These are phyloP conservation scores for Piprites chloris DNA, from an alignment of 2,113 vertebrate species.

Conservation along the genomic window DNA sequence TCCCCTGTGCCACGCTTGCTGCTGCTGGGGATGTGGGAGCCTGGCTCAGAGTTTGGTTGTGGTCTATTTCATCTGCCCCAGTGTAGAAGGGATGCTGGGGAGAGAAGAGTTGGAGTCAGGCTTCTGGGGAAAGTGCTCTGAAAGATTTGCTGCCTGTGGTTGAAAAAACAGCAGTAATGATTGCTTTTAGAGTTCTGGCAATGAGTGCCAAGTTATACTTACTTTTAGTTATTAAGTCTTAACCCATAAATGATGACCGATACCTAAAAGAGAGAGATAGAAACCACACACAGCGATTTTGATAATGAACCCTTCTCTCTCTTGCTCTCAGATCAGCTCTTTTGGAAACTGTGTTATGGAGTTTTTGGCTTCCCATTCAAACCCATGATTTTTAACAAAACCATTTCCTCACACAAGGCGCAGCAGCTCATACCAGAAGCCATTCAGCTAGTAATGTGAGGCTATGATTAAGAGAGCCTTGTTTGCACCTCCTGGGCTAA, in stretches of 20 bases:
- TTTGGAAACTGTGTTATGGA: not conserved
- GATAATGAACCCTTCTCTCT: conserved; percentile 10
- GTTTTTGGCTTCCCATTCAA: not conserved
- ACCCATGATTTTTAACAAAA: not conserved
- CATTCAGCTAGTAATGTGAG: not conserved
- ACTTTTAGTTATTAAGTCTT: conserved; percentile 5
- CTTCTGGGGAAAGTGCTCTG: not conserved
- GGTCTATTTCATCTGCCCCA: not conserved
- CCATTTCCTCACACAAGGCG: not conserved
- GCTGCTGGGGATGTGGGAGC: not conserved
- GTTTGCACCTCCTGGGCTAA: not conserved
- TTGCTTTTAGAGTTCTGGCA: not conserved
- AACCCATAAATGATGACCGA: conserved; percentile 15
- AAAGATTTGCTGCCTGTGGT: not conserved
- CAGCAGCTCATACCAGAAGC: not conserved
- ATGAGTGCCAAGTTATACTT: not conserved
- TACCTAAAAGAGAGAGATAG: not conserved
- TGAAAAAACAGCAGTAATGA: not conserved
- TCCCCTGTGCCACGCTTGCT: not conserved
- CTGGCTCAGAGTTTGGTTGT: not conserved
- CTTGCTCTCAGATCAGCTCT: not conserved
- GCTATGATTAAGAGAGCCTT: not conserved
- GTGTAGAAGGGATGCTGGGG: not conserved
- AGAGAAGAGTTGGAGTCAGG: not conserved
- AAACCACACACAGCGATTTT: conserved; percentile 12